Evolutionary conservation across 2,888 invertebrate genomes (phyloP).

Genomic region (Tenthredo distinguenda): DNA sequence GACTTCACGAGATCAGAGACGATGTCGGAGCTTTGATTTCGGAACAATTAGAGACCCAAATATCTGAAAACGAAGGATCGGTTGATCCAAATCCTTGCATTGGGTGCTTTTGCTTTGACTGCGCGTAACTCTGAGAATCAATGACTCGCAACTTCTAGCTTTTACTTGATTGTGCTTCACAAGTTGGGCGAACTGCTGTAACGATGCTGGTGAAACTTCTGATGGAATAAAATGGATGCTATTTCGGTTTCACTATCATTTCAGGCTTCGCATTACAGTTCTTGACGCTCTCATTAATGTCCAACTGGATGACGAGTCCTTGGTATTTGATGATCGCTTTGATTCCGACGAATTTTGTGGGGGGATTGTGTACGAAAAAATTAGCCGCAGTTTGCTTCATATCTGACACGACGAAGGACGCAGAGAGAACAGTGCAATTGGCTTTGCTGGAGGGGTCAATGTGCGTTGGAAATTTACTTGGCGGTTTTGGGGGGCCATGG

Average conservation of each 20-base stretch:
- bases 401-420: constrained; percentile 83
- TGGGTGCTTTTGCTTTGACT: too few relatives aligned
- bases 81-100: too few relatives aligned
- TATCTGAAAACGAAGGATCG: too few relatives aligned
- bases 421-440: constrained; percentile 80
- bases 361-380: constrained; percentile 67
- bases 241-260: neutral
- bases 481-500: constrained; percentile 82
- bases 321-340: constrained; percentile 68
- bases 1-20: too few relatives aligned
- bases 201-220: too few relatives aligned
- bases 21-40: too few relatives aligned
- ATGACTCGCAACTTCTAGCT: too few relatives aligned
- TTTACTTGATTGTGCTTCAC: too few relatives aligned
- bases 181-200: too few relatives aligned
- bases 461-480: constrained; percentile 82
- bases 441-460: constrained; percentile 81
- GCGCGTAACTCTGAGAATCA: too few relatives aligned
- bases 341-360: constrained; percentile 65
- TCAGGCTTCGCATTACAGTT: constrained; percentile 64
- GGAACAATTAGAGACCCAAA: too few relatives aligned
- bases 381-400: constrained; percentile 81
- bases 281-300: constrained; percentile 63
- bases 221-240: neutral
- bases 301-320: constrained; percentile 62